These are phyloP conservation scores for Ptychobarbus kaznakovi DNA, from an alignment of 2,797 vertebrate species.

Conservation along the genomic window DNA sequence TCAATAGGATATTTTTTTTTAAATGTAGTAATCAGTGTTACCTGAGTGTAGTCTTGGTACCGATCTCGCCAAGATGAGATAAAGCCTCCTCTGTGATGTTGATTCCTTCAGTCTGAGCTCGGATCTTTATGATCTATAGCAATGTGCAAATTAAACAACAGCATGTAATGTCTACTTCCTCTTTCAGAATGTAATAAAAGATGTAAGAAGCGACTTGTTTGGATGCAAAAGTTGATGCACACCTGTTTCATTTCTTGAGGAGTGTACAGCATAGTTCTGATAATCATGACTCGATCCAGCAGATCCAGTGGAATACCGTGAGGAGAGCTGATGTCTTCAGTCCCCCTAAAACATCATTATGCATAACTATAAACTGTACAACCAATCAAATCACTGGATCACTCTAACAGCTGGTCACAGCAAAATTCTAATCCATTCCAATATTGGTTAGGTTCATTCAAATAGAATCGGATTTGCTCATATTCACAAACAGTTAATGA, in stretches of 20 bases:
- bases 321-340: conserved; percentile 93
- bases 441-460: background rate
- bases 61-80: conserved; percentile 92
- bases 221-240: background rate
- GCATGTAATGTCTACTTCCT: background rate
- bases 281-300: conserved; percentile 96
- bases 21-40: conserved; percentile 63
- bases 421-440: background rate
- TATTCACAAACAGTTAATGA: background rate
- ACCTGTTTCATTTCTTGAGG: conserved; percentile 99
- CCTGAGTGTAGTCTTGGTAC: conserved; percentile 97
- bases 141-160: background rate
- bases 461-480: background rate
- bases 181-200: background rate
- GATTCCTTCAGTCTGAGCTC: conserved; percentile 95
- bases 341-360: conserved; percentile 81
- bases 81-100: conserved; percentile 93
- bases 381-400: background rate
- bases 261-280: conserved; percentile 96
- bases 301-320: conserved; percentile 96
- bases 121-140: conserved; percentile 95
- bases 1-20: background rate
- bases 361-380: conserved; percentile 1
- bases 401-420: background rate
- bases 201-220: background rate